These are phyloP conservation scores for Anagyrus pseudococci DNA, from an alignment of 2,888 invertebrate species.

Conservation along the genomic window DNA sequence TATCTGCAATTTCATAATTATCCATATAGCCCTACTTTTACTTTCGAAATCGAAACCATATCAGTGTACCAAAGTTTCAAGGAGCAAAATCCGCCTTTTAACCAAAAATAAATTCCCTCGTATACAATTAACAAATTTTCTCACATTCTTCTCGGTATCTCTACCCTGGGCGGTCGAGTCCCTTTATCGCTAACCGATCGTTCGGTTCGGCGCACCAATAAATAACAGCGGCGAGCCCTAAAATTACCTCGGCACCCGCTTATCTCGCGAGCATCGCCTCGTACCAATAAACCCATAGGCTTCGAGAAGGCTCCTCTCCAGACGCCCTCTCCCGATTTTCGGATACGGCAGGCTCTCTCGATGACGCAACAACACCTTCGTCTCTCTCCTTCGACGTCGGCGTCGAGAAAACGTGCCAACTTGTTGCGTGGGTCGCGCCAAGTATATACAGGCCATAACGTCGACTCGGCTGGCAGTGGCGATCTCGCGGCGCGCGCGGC, in stretches of 20 bases:
- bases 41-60: no score
- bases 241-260: no score
- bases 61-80: background rate
- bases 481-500: slow-evolving; percentile 51
- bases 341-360: no score
- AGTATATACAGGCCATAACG: background rate
- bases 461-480: slow-evolving; percentile 42
- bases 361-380: no score
- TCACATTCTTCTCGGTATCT: no score
- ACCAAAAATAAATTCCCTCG: background rate
- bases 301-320: no score
- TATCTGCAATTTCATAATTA: background rate
- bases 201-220: no score
- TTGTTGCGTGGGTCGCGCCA: slow-evolving; percentile 30
- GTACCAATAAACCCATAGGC: background rate
- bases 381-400: background rate
- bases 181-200: no score
- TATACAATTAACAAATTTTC: background rate
- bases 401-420: slow-evolving; percentile 28
- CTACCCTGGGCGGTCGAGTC: no score
- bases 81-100: background rate
- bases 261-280: background rate
- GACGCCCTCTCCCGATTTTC: no score
- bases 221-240: no score
- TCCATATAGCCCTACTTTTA: no score